Base-by-base conservation (phyloP, 2,888 invertebrate genomes). In the Parnassius apollo region DNA sequence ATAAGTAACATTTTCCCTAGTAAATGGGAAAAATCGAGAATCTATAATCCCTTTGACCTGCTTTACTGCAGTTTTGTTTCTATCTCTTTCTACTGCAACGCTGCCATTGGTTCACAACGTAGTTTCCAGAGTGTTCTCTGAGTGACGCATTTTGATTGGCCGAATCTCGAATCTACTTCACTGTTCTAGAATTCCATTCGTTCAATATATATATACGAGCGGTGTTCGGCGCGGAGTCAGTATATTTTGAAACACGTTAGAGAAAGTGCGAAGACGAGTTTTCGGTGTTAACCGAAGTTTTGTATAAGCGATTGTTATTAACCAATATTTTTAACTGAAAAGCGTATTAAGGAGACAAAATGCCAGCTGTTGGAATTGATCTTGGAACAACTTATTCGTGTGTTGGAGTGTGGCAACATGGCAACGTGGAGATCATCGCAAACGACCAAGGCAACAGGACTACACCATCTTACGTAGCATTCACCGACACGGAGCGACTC, bases 21-120 rank as follows among this genome's bases (percentile, higher is more conserved):
- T 12, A 12, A 46, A 46, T 3, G 12, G 10, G 46, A 46, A 46
- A 46, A 46, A 12, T 46, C 12, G 9, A 3, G 46, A 10, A 46
- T 46, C 13, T 2, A 13, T 11, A n/a, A 49, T 49, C 49, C 49
- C 49, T n/a, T n/a, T n/a, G 49, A n/a, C 49, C 49, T 49, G 2
- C 12, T n/a, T 49, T 11, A 9, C 11, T 12, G 46, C 46, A 12
- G 10, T 10, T 12, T 10, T 12, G 11, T 2, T 49, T 12, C 49
- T 49, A 12, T 49, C 49, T 49, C 49, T 49, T 49, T 49, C n/a
- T 12, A 12, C 62, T 92, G 95, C 75, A 95, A 96, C 71, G 93
- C 96, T 2, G 95, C 96, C 0, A 85, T 96, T 42, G 96, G 35
- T 96, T 11, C 96, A 96, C 11, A 96, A 95, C n/a, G n/a, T 11